Evolutionary conservation across 1,140 invertebrate genomes (phyloP).

Genomic region (Dendrolimus punctatus): DNA sequence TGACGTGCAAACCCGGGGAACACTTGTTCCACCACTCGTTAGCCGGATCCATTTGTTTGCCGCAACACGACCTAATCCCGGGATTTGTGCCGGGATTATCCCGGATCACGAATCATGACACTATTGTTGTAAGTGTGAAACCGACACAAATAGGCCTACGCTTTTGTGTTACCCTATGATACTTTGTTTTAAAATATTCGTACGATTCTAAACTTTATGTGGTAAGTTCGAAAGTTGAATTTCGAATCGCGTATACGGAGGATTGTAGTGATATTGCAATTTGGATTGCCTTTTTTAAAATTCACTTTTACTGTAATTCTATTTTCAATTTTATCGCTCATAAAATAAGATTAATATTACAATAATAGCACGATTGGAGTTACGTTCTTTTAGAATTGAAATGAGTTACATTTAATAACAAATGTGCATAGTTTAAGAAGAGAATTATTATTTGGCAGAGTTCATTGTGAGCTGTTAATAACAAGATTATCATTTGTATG

Average conservation of each 20-base stretch:
- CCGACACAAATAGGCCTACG: conserved; percentile 70
- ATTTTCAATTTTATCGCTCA: conserved; percentile 7
- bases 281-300: conserved; percentile 26
- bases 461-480: conserved; percentile 52
- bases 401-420: background rate
- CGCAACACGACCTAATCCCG: conserved; percentile 64
- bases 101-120: conserved; percentile 71
- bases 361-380: background rate
- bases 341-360: conserved; percentile 14
- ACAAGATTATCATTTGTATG: conserved; percentile 48
- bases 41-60: conserved; percentile 58
- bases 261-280: conserved; percentile 15
- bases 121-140: conserved; percentile 72
- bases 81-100: conserved; percentile 59
- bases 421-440: background rate
- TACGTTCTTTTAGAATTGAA: background rate
- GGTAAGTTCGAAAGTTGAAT: background rate
- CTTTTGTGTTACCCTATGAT: conserved; percentile 39
- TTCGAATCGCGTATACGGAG: conserved; percentile 3
- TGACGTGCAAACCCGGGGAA: conserved; percentile 18
- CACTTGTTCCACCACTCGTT: conserved; percentile 59
- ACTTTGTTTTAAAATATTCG: conserved; percentile 8
- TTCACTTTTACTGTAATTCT: conserved; percentile 2
- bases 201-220: conserved; percentile 6
- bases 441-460: background rate